Evolutionary conservation across 1,140 invertebrate genomes (phyloP).

Genomic region (Eubasilissa regina): DNA sequence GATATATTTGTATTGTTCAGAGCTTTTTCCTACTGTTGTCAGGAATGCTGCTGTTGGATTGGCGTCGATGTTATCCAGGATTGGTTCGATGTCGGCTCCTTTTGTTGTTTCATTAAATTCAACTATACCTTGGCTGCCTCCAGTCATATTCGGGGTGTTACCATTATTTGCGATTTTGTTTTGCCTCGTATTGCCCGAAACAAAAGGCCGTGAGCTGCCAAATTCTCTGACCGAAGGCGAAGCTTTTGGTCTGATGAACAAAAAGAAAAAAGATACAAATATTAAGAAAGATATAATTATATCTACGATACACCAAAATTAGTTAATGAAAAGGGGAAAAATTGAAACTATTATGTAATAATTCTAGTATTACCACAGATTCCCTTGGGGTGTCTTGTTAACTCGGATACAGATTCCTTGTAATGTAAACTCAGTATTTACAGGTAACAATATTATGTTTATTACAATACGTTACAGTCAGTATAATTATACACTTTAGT

Average conservation of each 20-base stretch:
- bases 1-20: conserved; percentile 77
- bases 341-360: no score
- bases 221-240: conserved; percentile 70
- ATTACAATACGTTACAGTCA: no score
- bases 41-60: conserved; percentile 78
- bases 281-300: no score
- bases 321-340: no score
- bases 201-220: conserved; percentile 67
- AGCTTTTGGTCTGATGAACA: conserved; percentile 75
- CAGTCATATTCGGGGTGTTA: conserved; percentile 78
- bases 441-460: no score
- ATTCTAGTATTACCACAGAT: no score
- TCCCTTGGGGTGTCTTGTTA: no score
- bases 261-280: neutral
- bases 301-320: no score
- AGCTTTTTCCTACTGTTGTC: conserved; percentile 80
- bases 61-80: conserved; percentile 74
- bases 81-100: conserved; percentile 80
- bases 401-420: no score
- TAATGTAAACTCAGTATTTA: no score
- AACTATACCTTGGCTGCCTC: conserved; percentile 73
- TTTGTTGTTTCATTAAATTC: conserved; percentile 74
- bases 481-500: no score
- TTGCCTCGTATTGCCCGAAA: conserved; percentile 78
- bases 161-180: conserved; percentile 77